Evolutionary conservation across 2,888 invertebrate genomes (phyloP), one percentile per base, ranked within the genome.

Genomic region (Napeogenes inachia): DNA sequence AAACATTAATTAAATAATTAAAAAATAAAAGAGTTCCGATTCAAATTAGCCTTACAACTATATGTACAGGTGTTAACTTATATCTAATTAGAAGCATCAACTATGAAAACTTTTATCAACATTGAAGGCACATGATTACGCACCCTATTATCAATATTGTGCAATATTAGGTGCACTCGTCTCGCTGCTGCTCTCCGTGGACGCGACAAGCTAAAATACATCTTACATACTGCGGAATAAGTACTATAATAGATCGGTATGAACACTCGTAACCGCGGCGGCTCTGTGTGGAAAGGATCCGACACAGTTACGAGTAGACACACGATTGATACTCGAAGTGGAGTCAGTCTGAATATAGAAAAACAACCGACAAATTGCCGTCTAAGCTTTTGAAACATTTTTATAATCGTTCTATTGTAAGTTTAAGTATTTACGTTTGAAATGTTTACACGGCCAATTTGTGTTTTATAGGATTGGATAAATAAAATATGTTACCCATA

Each of bases 91-190:
- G 85, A 90, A 90, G 89, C 89, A 87, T 89, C 85, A 89, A 89
- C 88, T 89, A 89, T 89, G 84, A 85, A 87, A 77, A 76, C 78
- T 82, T 81, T 82, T 87, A 87, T 89, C 82, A 87, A 88, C 89
- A 89, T 88, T 87, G 85, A 91, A 91, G 91, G 91, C 91, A 91
- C 91, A 90, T 89, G 75, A 79, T 91, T 89, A 82, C 90, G 89
- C 91, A 89, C 90, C 90, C 87, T 82, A 81, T 85, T 85, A 84
- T 78, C 81, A 78, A 77, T 77, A 77, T 75, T 72, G 79, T 80
- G 80, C 83, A 80, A 75, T 79, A 77, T 75, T 75, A 77, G 81
- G 84, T 78, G 82, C 84, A 83, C 81, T 78, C 77, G 76, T 68
- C 70, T 63, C 65, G 65, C 63, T 59, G 69, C 70, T 63, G 55